Conservation (phyloP, 2,113 vertebrate genomes). For the Pygoscelis adeliae region DNA sequence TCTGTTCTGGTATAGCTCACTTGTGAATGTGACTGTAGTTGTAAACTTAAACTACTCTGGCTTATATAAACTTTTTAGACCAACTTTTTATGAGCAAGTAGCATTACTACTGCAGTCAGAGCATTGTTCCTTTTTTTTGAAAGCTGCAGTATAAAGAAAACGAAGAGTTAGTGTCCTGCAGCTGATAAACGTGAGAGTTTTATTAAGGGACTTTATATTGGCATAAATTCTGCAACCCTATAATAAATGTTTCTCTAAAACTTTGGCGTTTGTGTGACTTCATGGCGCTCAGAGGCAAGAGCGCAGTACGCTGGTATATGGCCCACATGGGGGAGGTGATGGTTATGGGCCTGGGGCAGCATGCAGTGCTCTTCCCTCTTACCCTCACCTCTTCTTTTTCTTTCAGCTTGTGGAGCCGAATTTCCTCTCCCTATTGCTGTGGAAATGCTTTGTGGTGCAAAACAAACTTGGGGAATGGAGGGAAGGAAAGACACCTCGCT, state of each 20-base stretch:
- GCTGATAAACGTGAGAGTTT: slow-evolving; percentile 60
- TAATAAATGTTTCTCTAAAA: slow-evolving; percentile 79
- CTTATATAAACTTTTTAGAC: slow-evolving; percentile 69
- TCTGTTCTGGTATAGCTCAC: slow-evolving; percentile 45
- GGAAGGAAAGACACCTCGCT: background rate
- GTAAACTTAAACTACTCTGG: slow-evolving; percentile 57
- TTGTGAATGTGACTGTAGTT: slow-evolving; percentile 63
- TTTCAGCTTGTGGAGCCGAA: background rate
- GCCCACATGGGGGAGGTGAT: rapidly evolving
- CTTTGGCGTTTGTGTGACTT: slow-evolving; percentile 31
- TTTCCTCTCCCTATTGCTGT: background rate
- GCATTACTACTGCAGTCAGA: slow-evolving; percentile 46
- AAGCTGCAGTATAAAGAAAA: slow-evolving; percentile 50
- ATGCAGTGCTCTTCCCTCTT: background rate
- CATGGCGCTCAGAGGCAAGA: background rate
- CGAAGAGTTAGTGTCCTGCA: slow-evolving; percentile 57
- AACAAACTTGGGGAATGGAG: background rate
- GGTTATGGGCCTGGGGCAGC: background rate
- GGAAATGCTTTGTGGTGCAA: background rate
- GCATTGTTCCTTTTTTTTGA: slow-evolving; percentile 29
- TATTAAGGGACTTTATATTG: slow-evolving; percentile 76
- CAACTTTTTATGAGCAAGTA: slow-evolving; percentile 67
- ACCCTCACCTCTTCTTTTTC: background rate
- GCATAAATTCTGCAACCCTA: slow-evolving; percentile 71
- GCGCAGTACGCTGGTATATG: rapidly evolving